phyloP scores from a whole-genome alignment of 2,797 vertebrate genomes.

The Pteropus rufus region DNA sequence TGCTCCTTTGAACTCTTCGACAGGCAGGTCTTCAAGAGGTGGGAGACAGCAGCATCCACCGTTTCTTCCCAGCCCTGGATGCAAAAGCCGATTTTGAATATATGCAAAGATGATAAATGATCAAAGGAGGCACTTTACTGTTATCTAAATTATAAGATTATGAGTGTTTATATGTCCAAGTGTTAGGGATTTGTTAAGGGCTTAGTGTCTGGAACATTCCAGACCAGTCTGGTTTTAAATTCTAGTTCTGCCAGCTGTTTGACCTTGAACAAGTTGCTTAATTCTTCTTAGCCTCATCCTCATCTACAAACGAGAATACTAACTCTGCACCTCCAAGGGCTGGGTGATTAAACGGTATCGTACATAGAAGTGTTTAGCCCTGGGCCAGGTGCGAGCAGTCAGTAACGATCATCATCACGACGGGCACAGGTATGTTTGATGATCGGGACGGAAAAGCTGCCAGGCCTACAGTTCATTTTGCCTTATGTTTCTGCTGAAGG shows the following conservation, averaged over 20 bases:
- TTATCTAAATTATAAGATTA: neutral
- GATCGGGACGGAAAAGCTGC: neutral
- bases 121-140: neutral
- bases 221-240: neutral
- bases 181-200: neutral
- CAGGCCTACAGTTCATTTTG: neutral
- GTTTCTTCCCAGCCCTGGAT: slow-evolving; percentile 96
- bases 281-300: neutral
- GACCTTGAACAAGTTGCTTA: neutral
- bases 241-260: neutral
- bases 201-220: neutral
- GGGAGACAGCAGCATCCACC: slow-evolving; percentile 92
- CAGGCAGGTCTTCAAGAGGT: slow-evolving; percentile 93
- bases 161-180: neutral
- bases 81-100: slow-evolving; percentile 39
- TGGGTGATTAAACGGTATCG: neutral
- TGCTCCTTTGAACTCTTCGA: slow-evolving; percentile 95
- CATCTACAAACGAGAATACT: neutral
- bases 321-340: neutral
- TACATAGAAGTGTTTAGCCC: neutral
- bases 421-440: neutral
- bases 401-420: neutral
- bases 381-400: neutral
- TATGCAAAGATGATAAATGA: neutral
- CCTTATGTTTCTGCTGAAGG: neutral